Evolutionary conservation across 2,888 invertebrate species (phyloP), one percentile per base, ranked within the genome.

Genomic region (Tachystola acroxantha): DNA sequence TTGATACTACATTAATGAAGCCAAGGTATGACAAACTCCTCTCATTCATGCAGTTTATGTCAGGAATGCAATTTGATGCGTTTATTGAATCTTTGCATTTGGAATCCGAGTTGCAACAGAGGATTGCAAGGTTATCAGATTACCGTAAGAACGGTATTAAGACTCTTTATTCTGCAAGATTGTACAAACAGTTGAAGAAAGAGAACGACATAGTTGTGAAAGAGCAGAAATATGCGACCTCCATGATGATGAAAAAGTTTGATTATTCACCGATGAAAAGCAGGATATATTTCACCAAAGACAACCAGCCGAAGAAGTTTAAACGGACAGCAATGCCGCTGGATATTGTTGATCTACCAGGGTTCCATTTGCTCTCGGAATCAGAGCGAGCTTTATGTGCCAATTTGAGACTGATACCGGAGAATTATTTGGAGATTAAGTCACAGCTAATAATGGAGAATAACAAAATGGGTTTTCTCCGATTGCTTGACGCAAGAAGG

Each of bases 381-480:
- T 81, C 89, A 20, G 97, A 97, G 67, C 91, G 89, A 46, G 90
- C 92, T 32, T 80, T 97, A 3, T 97, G 97, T 65, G 93, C 95
- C 0, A 88, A 82, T 30, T 85, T 92, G 3, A 89, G 97, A 44
- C 75, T 97, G 12, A 80, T 93, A 7, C 97, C 97, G 0, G 88
- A 91, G 35, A 91, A 92, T 10, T 97, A 93, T 68, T 73, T 95
- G 44, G 93, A 95, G 39, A 93, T 95, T 55, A 94, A 94, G 57
- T 89, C 90, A 25, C 85, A 92, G 32, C 75, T 97, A 4, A 89
- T 94, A 22, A 68, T 88, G 0, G 96, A 97, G 66, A 94, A 93
- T 70, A 88, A 91, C 42, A 96, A 94, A 68, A 79, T 89, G 41
- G 93, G 94, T 0, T 91, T 89, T 40, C 76, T 97, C 4, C 89